These are phyloP conservation scores for Acrobasis suavella DNA, from an alignment of 2,888 invertebrate species.

Conservation along the genomic window DNA sequence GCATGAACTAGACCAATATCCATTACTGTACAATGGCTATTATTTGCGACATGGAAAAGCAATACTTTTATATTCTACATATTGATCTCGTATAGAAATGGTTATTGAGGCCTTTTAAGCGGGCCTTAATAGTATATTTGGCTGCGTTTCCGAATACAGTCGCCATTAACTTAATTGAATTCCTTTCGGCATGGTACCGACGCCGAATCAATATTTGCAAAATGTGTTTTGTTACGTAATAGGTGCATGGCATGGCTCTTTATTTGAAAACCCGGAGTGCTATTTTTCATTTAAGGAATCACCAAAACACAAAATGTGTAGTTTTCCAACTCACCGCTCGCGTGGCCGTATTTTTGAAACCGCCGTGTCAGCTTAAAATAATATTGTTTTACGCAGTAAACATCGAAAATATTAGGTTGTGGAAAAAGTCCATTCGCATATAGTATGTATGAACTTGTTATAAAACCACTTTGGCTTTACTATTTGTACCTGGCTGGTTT, in stretches of 20 bases:
- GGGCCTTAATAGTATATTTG: constrained; percentile 45
- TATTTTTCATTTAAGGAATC: not conserved
- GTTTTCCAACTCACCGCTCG: too few relatives aligned
- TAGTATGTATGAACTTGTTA: too few relatives aligned
- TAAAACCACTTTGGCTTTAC: too few relatives aligned
- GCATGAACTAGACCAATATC: not conserved
- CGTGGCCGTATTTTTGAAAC: too few relatives aligned
- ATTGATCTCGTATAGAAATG: constrained; percentile 40
- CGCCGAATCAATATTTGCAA: constrained; percentile 42
- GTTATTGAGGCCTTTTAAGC: constrained; percentile 46
- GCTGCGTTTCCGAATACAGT: constrained; percentile 39
- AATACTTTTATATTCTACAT: constrained; percentile 34
- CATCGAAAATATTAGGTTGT: too few relatives aligned
- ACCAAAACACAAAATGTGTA: too few relatives aligned
- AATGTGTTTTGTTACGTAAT: constrained; percentile 41
- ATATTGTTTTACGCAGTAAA: too few relatives aligned
- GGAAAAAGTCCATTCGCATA: too few relatives aligned
- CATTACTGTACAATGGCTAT: constrained; percentile 12
- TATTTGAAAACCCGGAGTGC: constrained; percentile 27
- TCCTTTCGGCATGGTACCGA: constrained; percentile 43
- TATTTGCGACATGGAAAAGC: constrained; percentile 36
- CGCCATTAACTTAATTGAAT: constrained; percentile 54
- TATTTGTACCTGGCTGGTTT: too few relatives aligned
- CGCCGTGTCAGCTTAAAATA: too few relatives aligned
- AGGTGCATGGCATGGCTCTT: constrained; percentile 26